Percentiles rank a stretch among this genome's conserved stretches.
These are phyloP conservation scores for Erythrocebus patas DNA, from an alignment of 2,113 vertebrate genomes.

Conservation along the genomic window DNA sequence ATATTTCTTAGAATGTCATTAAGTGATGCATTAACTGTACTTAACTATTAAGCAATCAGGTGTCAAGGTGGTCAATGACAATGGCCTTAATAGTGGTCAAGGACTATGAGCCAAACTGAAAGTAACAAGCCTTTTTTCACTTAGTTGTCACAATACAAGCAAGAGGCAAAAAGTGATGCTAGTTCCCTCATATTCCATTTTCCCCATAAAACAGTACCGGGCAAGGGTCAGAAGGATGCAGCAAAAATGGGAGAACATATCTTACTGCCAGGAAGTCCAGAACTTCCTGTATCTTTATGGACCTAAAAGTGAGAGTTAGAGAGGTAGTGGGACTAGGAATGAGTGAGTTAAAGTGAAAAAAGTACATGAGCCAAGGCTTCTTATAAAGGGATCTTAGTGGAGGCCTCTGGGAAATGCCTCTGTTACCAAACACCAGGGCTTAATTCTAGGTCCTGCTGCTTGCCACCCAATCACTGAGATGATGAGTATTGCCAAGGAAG, in stretches of 20 bases:
- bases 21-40: neutral
- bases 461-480: too few relatives aligned
- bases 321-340: neutral
- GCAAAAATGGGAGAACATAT: neutral
- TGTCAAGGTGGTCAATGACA: neutral
- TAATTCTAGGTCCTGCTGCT: too few relatives aligned
- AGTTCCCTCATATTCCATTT: neutral
- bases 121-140: neutral
- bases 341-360: neutral
- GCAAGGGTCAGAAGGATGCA: neutral
- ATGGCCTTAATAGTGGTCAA: neutral
- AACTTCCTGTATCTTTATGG: neutral
- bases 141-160: neutral
- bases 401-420: neutral
- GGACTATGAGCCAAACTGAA: neutral
- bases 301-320: rapidly evolving
- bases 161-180: neutral
- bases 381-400: neutral
- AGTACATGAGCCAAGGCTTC: neutral
- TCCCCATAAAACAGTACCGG: neutral
- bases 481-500: too few relatives aligned
- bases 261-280: too few relatives aligned
- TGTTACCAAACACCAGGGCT: too few relatives aligned
- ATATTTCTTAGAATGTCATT: neutral
- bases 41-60: neutral